These are phyloP conservation scores for Nettapus auritus DNA, from an alignment of 2,113 vertebrate genomes.

Conservation along the genomic window DNA sequence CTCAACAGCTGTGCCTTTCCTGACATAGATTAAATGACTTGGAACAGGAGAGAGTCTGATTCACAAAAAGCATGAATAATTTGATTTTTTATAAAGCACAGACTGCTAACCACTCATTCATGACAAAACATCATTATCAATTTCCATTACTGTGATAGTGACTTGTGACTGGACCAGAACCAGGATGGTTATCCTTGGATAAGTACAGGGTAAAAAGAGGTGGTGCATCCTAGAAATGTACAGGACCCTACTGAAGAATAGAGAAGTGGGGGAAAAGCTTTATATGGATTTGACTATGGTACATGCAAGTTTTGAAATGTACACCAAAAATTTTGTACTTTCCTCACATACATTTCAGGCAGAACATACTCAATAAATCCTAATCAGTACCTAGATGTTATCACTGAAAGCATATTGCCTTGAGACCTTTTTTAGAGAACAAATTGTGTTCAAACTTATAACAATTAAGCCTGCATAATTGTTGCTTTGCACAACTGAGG, in stretches of 20 bases:
- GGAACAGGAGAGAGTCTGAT: not conserved
- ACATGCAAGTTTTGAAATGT: not conserved
- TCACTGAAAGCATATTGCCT: not conserved
- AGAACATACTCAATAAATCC: not conserved
- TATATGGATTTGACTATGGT: not conserved
- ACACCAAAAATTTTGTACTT: not conserved
- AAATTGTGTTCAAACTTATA: not conserved
- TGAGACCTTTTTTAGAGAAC: not conserved
- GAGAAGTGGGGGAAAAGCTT: not conserved
- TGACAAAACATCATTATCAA: not conserved
- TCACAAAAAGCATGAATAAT: not conserved
- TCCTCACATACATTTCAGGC: not conserved
- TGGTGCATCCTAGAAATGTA: not conserved
- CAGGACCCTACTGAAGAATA: not conserved
- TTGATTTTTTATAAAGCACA: not conserved
- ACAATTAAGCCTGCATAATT: not conserved
- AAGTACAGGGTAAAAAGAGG: not conserved
- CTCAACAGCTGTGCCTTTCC: slow-evolving; percentile 33
- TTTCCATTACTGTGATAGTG: not conserved
- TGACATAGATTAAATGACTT: not conserved
- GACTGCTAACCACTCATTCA: not conserved
- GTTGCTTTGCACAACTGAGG: not conserved
- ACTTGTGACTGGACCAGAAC: not conserved
- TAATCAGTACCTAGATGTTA: not conserved
- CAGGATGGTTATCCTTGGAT: not conserved